These are phyloP conservation scores for Miichthys miiuy DNA, from an alignment of 2,797 vertebrate genomes.

Conservation along the genomic window DNA sequence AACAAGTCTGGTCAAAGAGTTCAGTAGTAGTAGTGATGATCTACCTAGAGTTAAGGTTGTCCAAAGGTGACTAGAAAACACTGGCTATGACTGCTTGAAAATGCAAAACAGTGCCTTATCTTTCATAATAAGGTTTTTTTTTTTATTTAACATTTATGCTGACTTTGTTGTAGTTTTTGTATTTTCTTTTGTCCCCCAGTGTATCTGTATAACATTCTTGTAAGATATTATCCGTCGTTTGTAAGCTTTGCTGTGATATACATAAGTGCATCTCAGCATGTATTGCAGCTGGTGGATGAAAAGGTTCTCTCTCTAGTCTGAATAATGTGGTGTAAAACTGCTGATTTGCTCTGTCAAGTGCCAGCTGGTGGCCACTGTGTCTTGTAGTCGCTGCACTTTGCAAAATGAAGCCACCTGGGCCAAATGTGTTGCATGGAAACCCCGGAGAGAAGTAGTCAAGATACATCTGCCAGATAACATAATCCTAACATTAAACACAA, in stretches of 20 bases:
- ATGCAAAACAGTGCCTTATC: background rate
- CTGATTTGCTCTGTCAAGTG: conserved; percentile 36
- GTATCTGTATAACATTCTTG: background rate
- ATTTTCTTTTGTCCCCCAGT: background rate
- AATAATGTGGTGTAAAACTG: conserved; percentile 52
- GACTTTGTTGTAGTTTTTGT: background rate
- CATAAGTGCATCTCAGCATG: conserved; percentile 13
- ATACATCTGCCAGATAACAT: conserved; percentile 46
- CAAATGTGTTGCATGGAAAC: conserved; percentile 59
- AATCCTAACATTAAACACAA: conserved; percentile 55
- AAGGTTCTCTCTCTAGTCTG: background rate
- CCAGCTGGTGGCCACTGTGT: conserved; percentile 29
- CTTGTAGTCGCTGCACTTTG: conserved; percentile 41
- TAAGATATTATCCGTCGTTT: conserved; percentile 8
- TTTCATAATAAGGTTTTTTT: background rate
- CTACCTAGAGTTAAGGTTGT: background rate
- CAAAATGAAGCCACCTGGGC: conserved; percentile 52
- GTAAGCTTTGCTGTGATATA: conserved; percentile 11
- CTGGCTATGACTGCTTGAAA: background rate
- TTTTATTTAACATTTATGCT: conserved; percentile 2
- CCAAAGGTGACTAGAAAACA: conserved; percentile 14
- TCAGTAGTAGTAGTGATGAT: background rate
- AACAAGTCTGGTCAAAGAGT: background rate
- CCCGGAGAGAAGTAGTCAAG: conserved; percentile 26
- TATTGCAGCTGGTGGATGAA: conserved; percentile 36